Percentiles rank a stretch among this genome's conserved stretches.
Conservation (phyloP, 2,113 vertebrate genomes). For the Bungarus multicinctus region DNA sequence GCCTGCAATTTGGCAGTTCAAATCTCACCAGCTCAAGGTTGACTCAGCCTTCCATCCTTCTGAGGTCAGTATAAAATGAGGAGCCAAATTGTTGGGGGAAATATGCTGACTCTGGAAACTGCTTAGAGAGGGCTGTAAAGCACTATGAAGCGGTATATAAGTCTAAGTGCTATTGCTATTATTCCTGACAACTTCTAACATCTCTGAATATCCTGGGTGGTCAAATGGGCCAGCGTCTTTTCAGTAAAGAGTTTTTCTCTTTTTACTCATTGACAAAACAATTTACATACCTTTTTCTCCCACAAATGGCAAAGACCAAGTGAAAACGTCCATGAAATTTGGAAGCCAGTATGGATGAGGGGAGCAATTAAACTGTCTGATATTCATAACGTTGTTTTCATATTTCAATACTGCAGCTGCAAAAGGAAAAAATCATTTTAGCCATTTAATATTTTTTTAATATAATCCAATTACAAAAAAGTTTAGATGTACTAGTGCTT, state of each 20-base stretch:
- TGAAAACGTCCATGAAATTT: slow-evolving; percentile 99
- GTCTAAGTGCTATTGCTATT: background rate
- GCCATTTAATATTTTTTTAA: rapidly evolving
- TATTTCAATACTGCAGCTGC: slow-evolving; percentile 97
- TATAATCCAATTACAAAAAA: background rate
- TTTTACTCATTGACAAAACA: background rate
- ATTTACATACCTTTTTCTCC: slow-evolving; percentile 87
- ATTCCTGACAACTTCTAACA: background rate
- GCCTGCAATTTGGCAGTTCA: too few species aligned
- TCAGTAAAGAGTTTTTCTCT: background rate
- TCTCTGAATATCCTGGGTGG: background rate
- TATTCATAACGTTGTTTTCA: slow-evolving; percentile 99
- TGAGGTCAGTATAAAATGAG: too few species aligned
- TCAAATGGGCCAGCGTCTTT: background rate
- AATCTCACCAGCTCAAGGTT: too few species aligned
- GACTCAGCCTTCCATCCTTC: too few species aligned
- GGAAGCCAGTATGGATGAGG: slow-evolving; percentile 98
- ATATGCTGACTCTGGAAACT: too few species aligned
- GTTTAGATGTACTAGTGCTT: background rate
- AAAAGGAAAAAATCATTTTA: slow-evolving; percentile 13
- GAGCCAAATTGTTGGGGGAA: too few species aligned
- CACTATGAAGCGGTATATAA: too few species aligned
- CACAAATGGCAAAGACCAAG: slow-evolving; percentile 96
- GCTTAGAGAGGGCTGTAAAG: too few species aligned
- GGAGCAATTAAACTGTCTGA: slow-evolving; percentile 98